phyloP scores from a whole-genome alignment of 2,888 invertebrate genomes.

The Caenorhabditis sp. region DNA sequence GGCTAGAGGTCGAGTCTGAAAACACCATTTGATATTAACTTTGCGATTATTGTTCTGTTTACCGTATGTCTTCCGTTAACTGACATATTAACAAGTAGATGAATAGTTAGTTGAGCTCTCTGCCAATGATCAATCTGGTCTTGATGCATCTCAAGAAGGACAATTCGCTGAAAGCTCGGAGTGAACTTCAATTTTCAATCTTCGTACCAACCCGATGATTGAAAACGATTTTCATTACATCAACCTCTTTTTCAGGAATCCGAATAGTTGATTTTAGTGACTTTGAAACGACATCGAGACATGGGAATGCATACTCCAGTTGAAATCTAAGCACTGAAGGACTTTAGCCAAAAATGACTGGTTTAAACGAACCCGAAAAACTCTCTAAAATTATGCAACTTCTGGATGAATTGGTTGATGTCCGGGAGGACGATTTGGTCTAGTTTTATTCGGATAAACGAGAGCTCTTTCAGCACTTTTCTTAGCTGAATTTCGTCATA shows the following conservation, averaged over 20 bases:
- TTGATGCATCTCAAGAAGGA: constrained; percentile 44
- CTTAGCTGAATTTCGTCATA: constrained; percentile 59
- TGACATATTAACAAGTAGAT: constrained; percentile 49
- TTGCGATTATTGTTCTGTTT: not conserved
- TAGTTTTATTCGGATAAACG: constrained; percentile 66
- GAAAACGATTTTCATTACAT: constrained; percentile 58
- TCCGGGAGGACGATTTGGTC: constrained; percentile 64
- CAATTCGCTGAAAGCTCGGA: not conserved
- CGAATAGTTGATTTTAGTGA: constrained; percentile 45
- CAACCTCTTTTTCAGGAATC: constrained; percentile 55
- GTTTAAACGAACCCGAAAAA: constrained; percentile 44
- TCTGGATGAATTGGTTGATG: constrained; percentile 41
- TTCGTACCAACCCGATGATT: constrained; percentile 59
- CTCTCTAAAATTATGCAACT: constrained; percentile 29
- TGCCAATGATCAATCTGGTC: constrained; percentile 54
- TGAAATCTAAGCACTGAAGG: too few species aligned
- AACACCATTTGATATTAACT: not conserved
- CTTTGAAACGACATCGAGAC: constrained; percentile 64
- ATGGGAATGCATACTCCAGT: constrained; percentile 70
- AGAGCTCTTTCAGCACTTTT: constrained; percentile 66
- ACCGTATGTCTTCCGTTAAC: constrained; percentile 56
- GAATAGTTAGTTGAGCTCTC: constrained; percentile 34
- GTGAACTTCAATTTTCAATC: too few species aligned
- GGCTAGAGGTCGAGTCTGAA: constrained; percentile 68
- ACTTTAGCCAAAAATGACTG: constrained; percentile 14